phyloP scores from a whole-genome alignment of 2,797 vertebrate species.

The Pseudochirops corinnae region DNA sequence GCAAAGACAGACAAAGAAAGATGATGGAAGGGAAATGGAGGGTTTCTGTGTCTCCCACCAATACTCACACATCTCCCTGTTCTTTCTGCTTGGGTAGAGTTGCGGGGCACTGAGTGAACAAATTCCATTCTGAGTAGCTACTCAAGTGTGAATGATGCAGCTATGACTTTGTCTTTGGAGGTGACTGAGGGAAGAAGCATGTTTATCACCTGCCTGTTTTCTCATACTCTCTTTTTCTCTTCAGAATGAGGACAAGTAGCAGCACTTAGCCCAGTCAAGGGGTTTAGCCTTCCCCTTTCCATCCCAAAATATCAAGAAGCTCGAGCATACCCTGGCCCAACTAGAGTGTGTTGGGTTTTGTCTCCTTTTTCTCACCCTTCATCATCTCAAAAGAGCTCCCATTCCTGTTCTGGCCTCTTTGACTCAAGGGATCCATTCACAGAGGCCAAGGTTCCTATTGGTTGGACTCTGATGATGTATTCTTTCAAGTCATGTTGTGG shows the following conservation, averaged over 20 bases:
- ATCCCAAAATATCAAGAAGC: not conserved
- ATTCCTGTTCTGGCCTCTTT: not conserved
- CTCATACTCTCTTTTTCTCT: not conserved
- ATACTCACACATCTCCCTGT: not conserved
- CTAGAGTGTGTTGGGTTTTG: accelerated
- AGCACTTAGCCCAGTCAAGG: too few relatives aligned
- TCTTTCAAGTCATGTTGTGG: constrained; percentile 72
- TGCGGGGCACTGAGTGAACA: accelerated
- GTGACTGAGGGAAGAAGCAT: not conserved
- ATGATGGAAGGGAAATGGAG: accelerated
- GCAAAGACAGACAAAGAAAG: not conserved
- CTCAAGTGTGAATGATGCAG: not conserved
- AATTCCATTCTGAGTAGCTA: not conserved
- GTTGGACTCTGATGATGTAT: constrained; percentile 67
- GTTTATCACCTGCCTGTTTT: not conserved
- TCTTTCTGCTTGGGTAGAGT: not conserved
- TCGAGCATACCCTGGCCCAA: accelerated
- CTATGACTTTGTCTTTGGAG: constrained; percentile 12
- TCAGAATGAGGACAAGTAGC: not conserved
- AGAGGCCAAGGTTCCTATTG: constrained; percentile 64
- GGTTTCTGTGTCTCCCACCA: not conserved
- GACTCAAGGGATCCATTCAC: constrained; percentile 21
- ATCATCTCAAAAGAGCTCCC: not conserved
- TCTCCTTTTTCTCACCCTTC: not conserved
- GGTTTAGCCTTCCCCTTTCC: not conserved